A percentile compares a stretch with the other conserved stretches of the same genome.
These are phyloP conservation scores for Oenanthe oenanthe DNA, from an alignment of 2,113 vertebrate species.

Conservation along the genomic window DNA sequence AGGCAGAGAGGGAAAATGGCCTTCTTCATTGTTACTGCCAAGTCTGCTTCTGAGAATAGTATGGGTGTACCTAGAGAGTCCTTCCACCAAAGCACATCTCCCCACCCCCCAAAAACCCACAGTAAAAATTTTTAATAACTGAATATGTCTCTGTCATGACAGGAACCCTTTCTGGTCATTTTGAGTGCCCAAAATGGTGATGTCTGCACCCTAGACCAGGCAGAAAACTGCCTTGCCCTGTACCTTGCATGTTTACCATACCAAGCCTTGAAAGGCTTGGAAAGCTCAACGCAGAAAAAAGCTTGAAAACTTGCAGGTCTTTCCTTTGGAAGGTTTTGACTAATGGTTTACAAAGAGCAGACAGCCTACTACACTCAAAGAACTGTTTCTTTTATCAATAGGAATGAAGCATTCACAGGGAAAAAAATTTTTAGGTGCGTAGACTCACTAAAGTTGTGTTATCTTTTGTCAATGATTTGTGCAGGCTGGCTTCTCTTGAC, in stretches of 20 bases:
- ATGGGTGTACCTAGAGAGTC: background rate
- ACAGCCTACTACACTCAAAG: background rate
- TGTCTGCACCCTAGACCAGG: background rate
- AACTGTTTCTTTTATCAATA: constrained; percentile 17
- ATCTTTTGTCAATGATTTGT: background rate
- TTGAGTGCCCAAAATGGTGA: background rate
- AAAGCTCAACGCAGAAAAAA: constrained; percentile 1
- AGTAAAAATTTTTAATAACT: background rate
- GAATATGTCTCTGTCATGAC: background rate
- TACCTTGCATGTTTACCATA: background rate
- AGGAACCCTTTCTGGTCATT: background rate
- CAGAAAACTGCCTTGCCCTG: background rate
- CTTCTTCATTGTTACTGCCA: background rate
- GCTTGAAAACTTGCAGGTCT: constrained; percentile 50
- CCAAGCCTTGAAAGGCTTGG: background rate
- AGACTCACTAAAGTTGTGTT: background rate
- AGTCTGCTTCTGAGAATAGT: background rate
- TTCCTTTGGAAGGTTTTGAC: constrained; percentile 13
- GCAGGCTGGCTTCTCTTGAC: background rate
- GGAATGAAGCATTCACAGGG: background rate
- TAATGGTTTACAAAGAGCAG: constrained; percentile 40
- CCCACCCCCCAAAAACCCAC: accelerated
- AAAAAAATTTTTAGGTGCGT: background rate
- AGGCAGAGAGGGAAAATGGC: background rate
- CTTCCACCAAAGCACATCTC: background rate